Evolutionary conservation across 2,888 invertebrate genomes (phyloP).

Genomic region (Macrostomum cliftonense): DNA sequence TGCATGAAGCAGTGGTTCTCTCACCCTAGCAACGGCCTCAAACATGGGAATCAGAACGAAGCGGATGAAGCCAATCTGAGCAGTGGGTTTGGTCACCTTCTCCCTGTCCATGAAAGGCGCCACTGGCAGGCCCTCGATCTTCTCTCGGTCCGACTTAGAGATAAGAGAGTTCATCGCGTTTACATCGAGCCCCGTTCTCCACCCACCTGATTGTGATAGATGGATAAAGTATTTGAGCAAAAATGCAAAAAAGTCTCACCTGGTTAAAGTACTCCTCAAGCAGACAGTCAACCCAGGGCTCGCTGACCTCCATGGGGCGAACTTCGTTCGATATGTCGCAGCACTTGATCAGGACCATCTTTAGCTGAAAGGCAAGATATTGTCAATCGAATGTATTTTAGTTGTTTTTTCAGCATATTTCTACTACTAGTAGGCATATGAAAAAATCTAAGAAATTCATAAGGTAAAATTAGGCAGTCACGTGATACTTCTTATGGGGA

Average conservation of each 20-base stretch:
- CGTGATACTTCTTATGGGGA: too few relatives aligned
- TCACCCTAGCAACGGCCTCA: slow-evolving; percentile 18
- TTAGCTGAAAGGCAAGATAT: too few relatives aligned
- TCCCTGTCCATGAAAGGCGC: slow-evolving; percentile 39
- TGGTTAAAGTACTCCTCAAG: slow-evolving; percentile 39
- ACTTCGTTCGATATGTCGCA: slow-evolving; percentile 40
- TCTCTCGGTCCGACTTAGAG: slow-evolving; percentile 36
- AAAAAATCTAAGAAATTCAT: too few relatives aligned
- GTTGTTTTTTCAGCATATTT: too few relatives aligned
- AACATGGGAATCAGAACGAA: slow-evolving; percentile 38
- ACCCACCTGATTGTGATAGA: too few relatives aligned
- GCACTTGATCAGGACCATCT: slow-evolving; percentile 38
- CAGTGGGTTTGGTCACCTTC: slow-evolving; percentile 37
- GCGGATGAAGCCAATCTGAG: slow-evolving; percentile 39
- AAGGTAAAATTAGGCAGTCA: too few relatives aligned
- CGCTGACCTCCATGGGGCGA: slow-evolving; percentile 36
- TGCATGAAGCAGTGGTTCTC: too few relatives aligned
- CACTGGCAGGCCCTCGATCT: slow-evolving; percentile 36
- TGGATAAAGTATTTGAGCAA: too few relatives aligned
- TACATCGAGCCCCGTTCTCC: too few relatives aligned
- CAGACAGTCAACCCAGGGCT: slow-evolving; percentile 39
- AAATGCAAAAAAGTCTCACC: slow-evolving; percentile 16
- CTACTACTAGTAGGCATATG: too few relatives aligned
- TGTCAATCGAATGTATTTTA: too few relatives aligned
- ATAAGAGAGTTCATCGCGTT: too few relatives aligned